These are phyloP conservation scores for Lepidurus couesii DNA, from an alignment of 1,140 invertebrate species.

Conservation along the genomic window DNA sequence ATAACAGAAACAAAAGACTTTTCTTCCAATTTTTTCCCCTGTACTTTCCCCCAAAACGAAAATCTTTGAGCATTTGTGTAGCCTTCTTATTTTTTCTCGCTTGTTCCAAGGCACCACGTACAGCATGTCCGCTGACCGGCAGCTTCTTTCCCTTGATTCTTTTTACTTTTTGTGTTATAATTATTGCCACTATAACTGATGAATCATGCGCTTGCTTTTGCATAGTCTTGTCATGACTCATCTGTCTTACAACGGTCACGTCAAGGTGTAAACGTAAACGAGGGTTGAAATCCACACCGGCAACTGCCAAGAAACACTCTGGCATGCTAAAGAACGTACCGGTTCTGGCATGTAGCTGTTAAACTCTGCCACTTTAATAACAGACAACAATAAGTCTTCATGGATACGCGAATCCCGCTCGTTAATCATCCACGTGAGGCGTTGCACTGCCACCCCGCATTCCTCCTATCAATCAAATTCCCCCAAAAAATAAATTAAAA, in stretches of 20 bases:
- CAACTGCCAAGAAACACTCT: not conserved
- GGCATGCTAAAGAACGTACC: conserved; percentile 12
- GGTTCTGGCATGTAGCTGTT: conserved; percentile 56
- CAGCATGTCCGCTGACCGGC: not conserved
- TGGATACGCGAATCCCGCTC: conserved; percentile 73
- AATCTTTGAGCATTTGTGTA: conserved; percentile 2
- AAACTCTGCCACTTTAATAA: conserved; percentile 86
- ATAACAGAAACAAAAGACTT: too few species aligned
- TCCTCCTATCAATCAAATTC: conserved; percentile 57
- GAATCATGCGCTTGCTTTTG: not conserved
- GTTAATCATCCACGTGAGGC: conserved; percentile 75
- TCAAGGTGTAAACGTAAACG: not conserved
- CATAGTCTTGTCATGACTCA: not conserved
- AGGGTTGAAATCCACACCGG: not conserved
- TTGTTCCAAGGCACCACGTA: conserved; percentile 13
- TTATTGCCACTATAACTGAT: conserved; percentile 2
- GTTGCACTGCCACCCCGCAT: conserved; percentile 70
- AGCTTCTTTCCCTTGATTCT: not conserved
- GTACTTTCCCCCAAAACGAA: not conserved
- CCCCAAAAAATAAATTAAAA: conserved; percentile 30
- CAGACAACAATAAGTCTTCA: conserved; percentile 74
- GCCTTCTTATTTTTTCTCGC: not conserved
- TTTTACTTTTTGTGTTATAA: not conserved
- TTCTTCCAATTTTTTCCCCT: too few species aligned
- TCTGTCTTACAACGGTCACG: not conserved